These are phyloP conservation scores for Crenichthys baileyi DNA, from an alignment of 2,797 vertebrate genomes.

Conservation along the genomic window DNA sequence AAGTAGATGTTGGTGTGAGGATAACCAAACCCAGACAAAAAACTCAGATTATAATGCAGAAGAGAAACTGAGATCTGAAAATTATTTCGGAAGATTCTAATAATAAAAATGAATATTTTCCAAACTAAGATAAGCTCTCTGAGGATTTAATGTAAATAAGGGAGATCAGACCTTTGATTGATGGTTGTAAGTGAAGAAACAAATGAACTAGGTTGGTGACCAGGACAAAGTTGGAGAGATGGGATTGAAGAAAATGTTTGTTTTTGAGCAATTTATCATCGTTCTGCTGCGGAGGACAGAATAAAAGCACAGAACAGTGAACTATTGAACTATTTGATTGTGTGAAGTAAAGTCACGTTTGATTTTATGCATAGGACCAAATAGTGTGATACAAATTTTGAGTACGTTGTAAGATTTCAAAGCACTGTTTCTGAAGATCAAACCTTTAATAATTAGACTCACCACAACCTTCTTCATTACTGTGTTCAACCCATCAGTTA, in stretches of 20 bases:
- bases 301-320: background rate
- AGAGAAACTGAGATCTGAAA: background rate
- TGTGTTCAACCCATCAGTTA: slow-evolving; percentile 3
- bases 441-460: slow-evolving; percentile 9
- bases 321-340: background rate
- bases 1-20: background rate
- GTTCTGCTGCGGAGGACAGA: background rate
- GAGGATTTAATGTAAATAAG: background rate
- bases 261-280: slow-evolving; percentile 2
- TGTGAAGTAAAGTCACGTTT: background rate
- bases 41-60: background rate
- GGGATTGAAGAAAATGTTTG: background rate
- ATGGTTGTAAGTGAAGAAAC: background rate
- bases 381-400: background rate
- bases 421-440: background rate
- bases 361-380: background rate
- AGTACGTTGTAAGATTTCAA: background rate
- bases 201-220: background rate
- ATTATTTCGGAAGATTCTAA: background rate
- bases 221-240: background rate
- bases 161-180: background rate
- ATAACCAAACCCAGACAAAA: background rate
- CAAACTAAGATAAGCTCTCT: background rate
- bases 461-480: background rate
- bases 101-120: background rate